These are phyloP conservation scores for Macaria notata DNA, from an alignment of 2,888 invertebrate genomes.

Conservation along the genomic window DNA sequence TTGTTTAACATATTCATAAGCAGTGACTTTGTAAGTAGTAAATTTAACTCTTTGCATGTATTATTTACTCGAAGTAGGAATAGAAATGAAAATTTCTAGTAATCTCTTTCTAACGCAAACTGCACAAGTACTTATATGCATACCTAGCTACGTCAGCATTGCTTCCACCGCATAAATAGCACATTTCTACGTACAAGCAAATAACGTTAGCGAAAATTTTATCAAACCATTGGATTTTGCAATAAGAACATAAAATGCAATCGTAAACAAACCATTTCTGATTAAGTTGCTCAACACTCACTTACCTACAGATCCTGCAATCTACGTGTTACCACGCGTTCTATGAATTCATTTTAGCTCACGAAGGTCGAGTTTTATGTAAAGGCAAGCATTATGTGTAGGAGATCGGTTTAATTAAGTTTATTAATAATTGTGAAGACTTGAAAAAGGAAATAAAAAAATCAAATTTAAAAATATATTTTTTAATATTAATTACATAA, in stretches of 20 bases:
- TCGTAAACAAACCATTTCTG: constrained; percentile 68
- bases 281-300: constrained; percentile 52
- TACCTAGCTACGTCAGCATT: neutral
- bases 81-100: no score
- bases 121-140: no score
- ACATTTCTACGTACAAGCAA: constrained; percentile 1
- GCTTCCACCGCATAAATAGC: neutral
- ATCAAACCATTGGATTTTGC: constrained; percentile 58
- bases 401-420: no score
- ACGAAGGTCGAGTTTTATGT: constrained; percentile 28
- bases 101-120: no score
- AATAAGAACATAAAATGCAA: constrained; percentile 61
- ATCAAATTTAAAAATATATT: no score
- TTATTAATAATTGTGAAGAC: no score
- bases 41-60: no score
- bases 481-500: no score
- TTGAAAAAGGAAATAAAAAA: no score
- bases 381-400: neutral
- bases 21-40: no score
- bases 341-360: constrained; percentile 31
- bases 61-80: no score
- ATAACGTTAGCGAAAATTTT: constrained; percentile 38
- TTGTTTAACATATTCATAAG: no score
- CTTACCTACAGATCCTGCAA: constrained; percentile 22
- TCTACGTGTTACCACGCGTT: constrained; percentile 27